A percentile compares a stretch with the other conserved stretches of the same genome.
Conservation (phyloP, 2,797 vertebrate species). For the Catamblyrhynchus diadema region DNA sequence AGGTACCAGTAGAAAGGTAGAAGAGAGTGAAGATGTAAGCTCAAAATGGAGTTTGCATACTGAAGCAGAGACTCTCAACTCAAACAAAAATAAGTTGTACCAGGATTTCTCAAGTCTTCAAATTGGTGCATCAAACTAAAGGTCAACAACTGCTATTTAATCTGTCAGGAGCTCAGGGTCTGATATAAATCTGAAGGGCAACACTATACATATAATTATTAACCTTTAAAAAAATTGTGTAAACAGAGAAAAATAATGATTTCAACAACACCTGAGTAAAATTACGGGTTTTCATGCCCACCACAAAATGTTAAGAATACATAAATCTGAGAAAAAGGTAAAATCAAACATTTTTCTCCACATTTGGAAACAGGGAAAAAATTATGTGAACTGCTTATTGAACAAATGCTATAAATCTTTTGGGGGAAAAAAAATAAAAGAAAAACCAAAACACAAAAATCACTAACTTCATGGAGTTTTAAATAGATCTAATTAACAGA, state of each 20-base stretch:
- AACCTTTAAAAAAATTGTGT: constrained; percentile 3
- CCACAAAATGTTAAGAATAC: background rate
- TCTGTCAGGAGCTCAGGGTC: background rate
- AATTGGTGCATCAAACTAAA: constrained; percentile 9
- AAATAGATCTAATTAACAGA: constrained; percentile 1
- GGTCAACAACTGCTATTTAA: constrained; percentile 41
- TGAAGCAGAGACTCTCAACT: background rate
- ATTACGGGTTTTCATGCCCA: background rate
- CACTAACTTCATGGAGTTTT: background rate
- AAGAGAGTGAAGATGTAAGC: background rate
- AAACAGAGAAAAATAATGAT: background rate
- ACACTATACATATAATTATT: constrained; percentile 19
- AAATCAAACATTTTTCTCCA: background rate
- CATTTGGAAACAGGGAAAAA: background rate
- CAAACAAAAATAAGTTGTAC: background rate
- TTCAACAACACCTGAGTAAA: background rate
- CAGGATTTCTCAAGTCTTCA: background rate
- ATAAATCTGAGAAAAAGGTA: background rate
- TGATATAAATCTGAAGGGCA: constrained; percentile 16
- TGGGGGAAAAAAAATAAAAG: background rate
- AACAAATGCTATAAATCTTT: background rate
- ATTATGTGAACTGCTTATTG: background rate
- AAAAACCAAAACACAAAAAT: background rate
- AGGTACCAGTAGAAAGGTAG: background rate
- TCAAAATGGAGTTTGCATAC: background rate